Percentiles rank a stretch among this genome's conserved stretches.
Evolutionary conservation across 1,140 invertebrate genomes (phyloP).

Genomic region (Wasmannia auropunctata): DNA sequence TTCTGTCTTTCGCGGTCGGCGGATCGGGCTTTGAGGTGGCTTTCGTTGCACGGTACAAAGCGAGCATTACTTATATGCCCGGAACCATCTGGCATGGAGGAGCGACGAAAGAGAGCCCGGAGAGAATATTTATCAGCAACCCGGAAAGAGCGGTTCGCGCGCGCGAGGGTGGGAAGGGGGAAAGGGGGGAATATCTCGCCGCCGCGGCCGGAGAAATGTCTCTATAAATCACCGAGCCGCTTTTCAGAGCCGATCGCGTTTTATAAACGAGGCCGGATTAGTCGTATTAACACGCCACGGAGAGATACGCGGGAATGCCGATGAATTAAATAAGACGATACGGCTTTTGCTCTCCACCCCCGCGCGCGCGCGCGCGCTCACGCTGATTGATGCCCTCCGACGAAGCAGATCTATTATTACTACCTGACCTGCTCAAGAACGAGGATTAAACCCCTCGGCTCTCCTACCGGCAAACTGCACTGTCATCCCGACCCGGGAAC

Average conservation of each 20-base stretch:
- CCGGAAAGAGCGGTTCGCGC: slow-evolving; percentile 33
- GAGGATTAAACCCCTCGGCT: slow-evolving; percentile 19
- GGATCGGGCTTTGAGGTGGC: slow-evolving; percentile 29
- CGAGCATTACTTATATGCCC: slow-evolving; percentile 26
- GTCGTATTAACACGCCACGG: slow-evolving; percentile 23
- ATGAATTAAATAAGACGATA: slow-evolving; percentile 47
- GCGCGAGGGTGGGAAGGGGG: too few relatives aligned
- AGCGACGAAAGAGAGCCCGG: not conserved
- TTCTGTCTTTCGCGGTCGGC: slow-evolving; percentile 12
- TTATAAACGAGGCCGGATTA: slow-evolving; percentile 53
- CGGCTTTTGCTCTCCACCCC: not conserved
- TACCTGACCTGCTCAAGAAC: slow-evolving; percentile 42
- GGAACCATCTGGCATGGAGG: slow-evolving; percentile 40
- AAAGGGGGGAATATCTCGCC: not conserved
- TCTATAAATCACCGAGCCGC: slow-evolving; percentile 21
- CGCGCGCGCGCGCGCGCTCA: not conserved
- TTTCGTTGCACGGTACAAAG: slow-evolving; percentile 14
- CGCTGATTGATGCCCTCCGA: slow-evolving; percentile 40
- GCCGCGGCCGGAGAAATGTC: not conserved
- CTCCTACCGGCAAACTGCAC: slow-evolving; percentile 9
- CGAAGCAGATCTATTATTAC: slow-evolving; percentile 46
- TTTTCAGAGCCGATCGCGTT: slow-evolving; percentile 37
- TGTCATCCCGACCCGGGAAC: slow-evolving; percentile 13
- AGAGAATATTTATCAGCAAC: slow-evolving; percentile 43
- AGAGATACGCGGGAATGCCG: slow-evolving; percentile 5